phyloP scores from a whole-genome alignment of 1,140 invertebrate species.

The Bombus sylvicola region DNA sequence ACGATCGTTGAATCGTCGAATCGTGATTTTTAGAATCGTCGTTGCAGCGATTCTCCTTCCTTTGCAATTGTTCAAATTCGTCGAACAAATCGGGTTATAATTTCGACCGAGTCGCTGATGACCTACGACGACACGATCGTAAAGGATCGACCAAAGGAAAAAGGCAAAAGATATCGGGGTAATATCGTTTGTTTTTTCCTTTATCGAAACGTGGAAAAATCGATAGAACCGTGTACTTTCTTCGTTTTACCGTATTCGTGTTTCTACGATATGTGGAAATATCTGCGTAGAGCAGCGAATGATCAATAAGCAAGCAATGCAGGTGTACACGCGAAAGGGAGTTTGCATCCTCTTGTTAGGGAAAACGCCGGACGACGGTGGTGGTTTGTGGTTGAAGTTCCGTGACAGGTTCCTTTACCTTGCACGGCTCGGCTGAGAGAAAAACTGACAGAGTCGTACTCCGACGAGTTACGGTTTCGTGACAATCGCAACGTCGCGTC shows the following conservation, averaged over 20 bases:
- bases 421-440: slow-evolving; percentile 22
- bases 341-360: slow-evolving; percentile 20
- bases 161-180: too few relatives aligned
- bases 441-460: slow-evolving; percentile 51
- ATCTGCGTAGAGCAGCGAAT: background rate
- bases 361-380: slow-evolving; percentile 1
- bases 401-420: slow-evolving; percentile 63
- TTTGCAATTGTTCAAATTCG: fast-evolving
- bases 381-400: slow-evolving; percentile 32
- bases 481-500: slow-evolving; percentile 70
- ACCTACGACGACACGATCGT: too few relatives aligned
- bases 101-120: too few relatives aligned
- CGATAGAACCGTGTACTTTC: too few relatives aligned
- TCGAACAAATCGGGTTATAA: too few relatives aligned
- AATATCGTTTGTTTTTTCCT: too few relatives aligned
- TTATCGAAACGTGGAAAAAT: too few relatives aligned
- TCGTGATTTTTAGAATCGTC: too few relatives aligned
- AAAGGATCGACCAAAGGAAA: too few relatives aligned
- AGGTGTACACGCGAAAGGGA: background rate
- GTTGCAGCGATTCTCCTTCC: too few relatives aligned
- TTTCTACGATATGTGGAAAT: background rate
- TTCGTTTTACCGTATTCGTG: background rate
- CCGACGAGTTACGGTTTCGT: slow-evolving; percentile 72
- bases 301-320: slow-evolving; percentile 11
- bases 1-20: too few relatives aligned